These are phyloP conservation scores for Mola mola DNA, from an alignment of 2,113 vertebrate species.

Conservation along the genomic window DNA sequence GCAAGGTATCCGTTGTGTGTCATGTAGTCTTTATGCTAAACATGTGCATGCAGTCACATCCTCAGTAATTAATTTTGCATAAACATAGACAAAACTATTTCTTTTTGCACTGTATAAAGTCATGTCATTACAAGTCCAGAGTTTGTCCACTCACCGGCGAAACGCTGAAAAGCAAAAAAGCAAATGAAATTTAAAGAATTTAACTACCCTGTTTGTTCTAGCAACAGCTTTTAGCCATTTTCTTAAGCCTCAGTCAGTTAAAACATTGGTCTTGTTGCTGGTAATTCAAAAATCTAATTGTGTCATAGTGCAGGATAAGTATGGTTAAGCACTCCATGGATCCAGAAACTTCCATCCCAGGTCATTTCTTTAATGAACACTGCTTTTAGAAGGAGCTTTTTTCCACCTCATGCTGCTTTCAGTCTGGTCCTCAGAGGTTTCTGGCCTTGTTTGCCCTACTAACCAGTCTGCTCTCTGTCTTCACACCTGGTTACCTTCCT, in stretches of 20 bases:
- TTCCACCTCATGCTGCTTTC: slow-evolving; percentile 66
- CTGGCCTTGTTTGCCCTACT: slow-evolving; percentile 36
- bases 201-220: background rate
- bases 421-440: slow-evolving; percentile 53
- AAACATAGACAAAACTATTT: no score
- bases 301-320: slow-evolving; percentile 42
- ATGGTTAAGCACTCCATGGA: slow-evolving; percentile 39
- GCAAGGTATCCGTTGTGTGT: no score
- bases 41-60: no score
- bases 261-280: slow-evolving; percentile 32
- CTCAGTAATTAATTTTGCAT: no score
- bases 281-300: slow-evolving; percentile 56
- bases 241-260: slow-evolving; percentile 12
- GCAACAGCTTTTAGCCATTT: slow-evolving; percentile 14
- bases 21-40: no score
- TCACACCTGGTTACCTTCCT: slow-evolving; percentile 21
- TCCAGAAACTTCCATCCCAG: slow-evolving; percentile 45
- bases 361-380: slow-evolving; percentile 72
- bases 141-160: no score
- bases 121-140: no score
- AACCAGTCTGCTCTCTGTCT: slow-evolving; percentile 41
- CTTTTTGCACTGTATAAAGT: no score
- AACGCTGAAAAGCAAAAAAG: no score
- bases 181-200: no score
- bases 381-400: slow-evolving; percentile 52